These are phyloP conservation scores for Syngnathus rostellatus DNA, from an alignment of 2,797 vertebrate genomes.

Conservation along the genomic window DNA sequence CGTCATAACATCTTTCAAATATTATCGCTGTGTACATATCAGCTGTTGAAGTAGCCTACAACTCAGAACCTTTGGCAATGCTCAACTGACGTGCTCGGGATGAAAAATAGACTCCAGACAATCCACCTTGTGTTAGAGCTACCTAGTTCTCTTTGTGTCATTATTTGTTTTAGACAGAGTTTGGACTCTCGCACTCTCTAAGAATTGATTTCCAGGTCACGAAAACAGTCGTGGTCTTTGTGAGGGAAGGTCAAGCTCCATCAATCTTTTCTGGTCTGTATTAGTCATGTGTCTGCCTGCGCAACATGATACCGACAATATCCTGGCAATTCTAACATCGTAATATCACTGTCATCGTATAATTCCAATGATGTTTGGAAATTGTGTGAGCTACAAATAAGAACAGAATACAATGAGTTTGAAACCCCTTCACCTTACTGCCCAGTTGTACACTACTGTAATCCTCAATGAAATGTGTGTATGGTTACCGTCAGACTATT, in stretches of 20 bases:
- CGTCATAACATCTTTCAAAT: not conserved
- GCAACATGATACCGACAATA: slow-evolving; percentile 11
- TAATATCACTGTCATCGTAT: too few species aligned
- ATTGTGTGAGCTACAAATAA: too few species aligned
- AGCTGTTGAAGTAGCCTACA: too few species aligned
- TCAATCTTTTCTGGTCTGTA: slow-evolving; percentile 38
- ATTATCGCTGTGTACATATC: too few species aligned
- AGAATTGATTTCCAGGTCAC: slow-evolving; percentile 37
- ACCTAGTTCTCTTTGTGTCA: slow-evolving; percentile 30
- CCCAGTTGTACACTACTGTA: not conserved
- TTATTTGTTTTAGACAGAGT: slow-evolving; percentile 34
- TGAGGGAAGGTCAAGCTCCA: slow-evolving; percentile 43
- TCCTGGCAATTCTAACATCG: too few species aligned
- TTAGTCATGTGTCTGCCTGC: slow-evolving; percentile 57
- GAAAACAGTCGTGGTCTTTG: slow-evolving; percentile 19
- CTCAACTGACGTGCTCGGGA: not conserved
- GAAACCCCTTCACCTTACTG: too few species aligned
- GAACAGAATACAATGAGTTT: too few species aligned
- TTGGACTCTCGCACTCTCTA: slow-evolving; percentile 18
- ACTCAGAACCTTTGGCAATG: not conserved
- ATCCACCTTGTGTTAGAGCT: slow-evolving; percentile 11
- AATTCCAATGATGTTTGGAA: too few species aligned
- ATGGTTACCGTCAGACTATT: not conserved
- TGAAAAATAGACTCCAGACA: not conserved
- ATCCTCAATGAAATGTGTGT: not conserved